Evolutionary conservation across 2,797 vertebrate species (phyloP).

Genomic region (Synanceia verrucosa): DNA sequence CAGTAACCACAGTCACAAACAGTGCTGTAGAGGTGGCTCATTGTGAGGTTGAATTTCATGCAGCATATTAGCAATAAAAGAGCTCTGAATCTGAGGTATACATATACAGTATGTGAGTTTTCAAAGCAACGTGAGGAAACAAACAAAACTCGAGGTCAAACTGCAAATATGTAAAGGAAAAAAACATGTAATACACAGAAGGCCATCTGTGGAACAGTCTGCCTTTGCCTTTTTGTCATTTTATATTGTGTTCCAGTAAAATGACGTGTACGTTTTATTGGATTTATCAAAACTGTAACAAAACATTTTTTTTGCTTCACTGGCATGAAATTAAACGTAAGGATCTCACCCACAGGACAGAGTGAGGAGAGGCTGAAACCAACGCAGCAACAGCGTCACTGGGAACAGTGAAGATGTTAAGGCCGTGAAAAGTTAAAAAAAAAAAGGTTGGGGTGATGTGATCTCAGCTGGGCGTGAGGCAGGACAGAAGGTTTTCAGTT

Average conservation of each 20-base stretch:
- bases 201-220: no score
- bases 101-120: slow-evolving; percentile 9
- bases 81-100: slow-evolving; percentile 7
- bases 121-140: neutral
- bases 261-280: neutral
- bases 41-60: neutral
- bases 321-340: slow-evolving; percentile 1
- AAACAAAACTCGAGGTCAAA: neutral
- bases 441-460: neutral
- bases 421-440: neutral
- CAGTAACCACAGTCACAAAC: neutral
- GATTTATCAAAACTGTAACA: neutral
- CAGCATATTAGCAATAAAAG: neutral
- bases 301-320: neutral
- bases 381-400: neutral
- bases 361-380: neutral
- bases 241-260: no score
- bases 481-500: neutral
- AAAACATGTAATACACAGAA: neutral
- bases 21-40: neutral
- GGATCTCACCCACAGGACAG: slow-evolving; percentile 14
- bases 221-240: no score
- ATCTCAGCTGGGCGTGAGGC: neutral
- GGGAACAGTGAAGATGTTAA: neutral
- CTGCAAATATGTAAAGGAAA: neutral